phyloP scores from a whole-genome alignment of 2,888 invertebrate species.

The Proisotoma minuta region DNA sequence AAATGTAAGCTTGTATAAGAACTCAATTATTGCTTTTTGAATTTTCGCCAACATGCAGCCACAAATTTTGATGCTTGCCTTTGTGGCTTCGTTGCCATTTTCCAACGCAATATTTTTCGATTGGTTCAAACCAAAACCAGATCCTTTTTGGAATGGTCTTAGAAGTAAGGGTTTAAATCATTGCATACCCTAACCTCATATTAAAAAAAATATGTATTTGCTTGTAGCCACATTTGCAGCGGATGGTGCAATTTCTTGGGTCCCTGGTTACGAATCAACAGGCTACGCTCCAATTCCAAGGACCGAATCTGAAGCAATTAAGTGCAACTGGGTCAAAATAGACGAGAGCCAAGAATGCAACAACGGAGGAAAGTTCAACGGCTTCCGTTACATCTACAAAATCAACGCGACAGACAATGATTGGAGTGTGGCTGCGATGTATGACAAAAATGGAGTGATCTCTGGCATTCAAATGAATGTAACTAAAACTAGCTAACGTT shows the following conservation, averaged over 20 bases:
- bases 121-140: background rate
- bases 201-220: background rate
- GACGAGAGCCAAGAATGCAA: background rate
- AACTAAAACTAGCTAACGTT: background rate
- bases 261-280: background rate
- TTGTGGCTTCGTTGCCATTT: background rate
- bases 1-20: no score
- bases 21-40: no score
- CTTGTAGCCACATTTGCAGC: background rate
- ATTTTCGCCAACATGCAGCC: background rate
- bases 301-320: background rate
- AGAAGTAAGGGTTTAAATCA: background rate
- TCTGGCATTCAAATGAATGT: slow-evolving; percentile 24
- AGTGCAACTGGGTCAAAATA: background rate
- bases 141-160: background rate
- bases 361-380: slow-evolving; percentile 13
- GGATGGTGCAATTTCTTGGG: background rate
- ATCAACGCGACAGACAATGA: slow-evolving; percentile 2
- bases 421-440: background rate
- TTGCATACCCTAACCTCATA: background rate
- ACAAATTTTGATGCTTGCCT: background rate
- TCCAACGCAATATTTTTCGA: background rate
- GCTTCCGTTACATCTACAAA: slow-evolving; percentile 6
- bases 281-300: background rate
- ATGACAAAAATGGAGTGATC: slow-evolving; percentile 18